Percentiles rank a stretch among this genome's conserved stretches.
phyloP scores from a whole-genome alignment of 2,113 vertebrate genomes.

The Cochlearius cochlearius region DNA sequence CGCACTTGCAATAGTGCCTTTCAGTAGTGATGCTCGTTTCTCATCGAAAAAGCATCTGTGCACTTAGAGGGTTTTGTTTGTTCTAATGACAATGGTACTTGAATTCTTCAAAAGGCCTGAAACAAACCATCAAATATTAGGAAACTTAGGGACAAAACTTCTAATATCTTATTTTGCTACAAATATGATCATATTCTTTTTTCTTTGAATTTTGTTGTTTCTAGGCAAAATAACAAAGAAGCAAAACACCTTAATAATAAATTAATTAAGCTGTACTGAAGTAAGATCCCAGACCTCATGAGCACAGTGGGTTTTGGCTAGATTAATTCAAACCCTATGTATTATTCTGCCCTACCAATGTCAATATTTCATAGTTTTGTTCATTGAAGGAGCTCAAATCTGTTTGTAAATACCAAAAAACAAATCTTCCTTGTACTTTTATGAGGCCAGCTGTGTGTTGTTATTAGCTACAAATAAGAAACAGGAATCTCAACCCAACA shows the following conservation, averaged over 20 bases:
- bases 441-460: not conserved
- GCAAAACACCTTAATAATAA: not conserved
- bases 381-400: not conserved
- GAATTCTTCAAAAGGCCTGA: not conserved
- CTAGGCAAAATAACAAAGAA: not conserved
- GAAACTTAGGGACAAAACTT: not conserved
- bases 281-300: not conserved
- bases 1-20: not conserved
- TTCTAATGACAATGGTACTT: not conserved
- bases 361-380: not conserved
- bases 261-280: not conserved
- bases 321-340: not conserved
- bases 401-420: not conserved
- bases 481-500: not conserved
- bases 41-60: not conserved
- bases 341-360: not conserved
- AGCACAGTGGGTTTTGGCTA: not conserved
- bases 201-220: not conserved
- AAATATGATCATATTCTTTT: not conserved
- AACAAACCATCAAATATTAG: not conserved
- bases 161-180: not conserved
- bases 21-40: not conserved
- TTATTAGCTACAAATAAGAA: not conserved
- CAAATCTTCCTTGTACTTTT: not conserved
- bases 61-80: not conserved